Evolutionary conservation across 1,140 invertebrate genomes (phyloP), one percentile per base, ranked within the genome.

Genomic region (Aradophagus sp.): DNA sequence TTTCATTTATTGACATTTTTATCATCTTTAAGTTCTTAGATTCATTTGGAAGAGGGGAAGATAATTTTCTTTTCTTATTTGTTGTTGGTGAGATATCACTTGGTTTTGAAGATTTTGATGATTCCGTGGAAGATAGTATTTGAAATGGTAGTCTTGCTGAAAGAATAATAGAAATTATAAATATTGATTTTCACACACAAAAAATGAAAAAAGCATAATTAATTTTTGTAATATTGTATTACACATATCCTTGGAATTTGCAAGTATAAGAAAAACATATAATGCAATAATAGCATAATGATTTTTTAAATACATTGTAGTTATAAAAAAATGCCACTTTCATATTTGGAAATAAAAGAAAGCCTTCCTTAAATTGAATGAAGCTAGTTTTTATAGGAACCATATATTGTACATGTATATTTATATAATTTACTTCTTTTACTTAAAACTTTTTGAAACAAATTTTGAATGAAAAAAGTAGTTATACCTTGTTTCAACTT

Each of bases 91-190:
- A 41, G 23, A 56, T 44, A 27, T 53, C 47, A 10, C 17, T 6
- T 0, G 8, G 1, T 50, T 52, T 38, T 0, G 26, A 2, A 7
- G 62, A 34, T 12, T 76, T 75, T 19, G 78, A 44, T 3, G 78
- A 65, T 29, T 76, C 74, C 5, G 58, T 13, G 0, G 80, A 45
- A 61, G 63, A 75, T 4, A 77, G 47, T 38, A 42, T 77, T 80
- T 81, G 76, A 69, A 86, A 86, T 17, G 84, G 77, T 7, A 85
- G 55, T 38, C 75, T 78, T 32, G 77, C 84, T 86, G 41, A 10
- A 23, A 42, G 34, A 55, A 26, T 8, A 67, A 68, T 26, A 13
- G 58, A 53, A 11, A 14, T 27, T 42, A 45, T 12, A 11, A 19
- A 38, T 17, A 5, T 1, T 17, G 6, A 23, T 8, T 34, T 14